Base-by-base conservation (phyloP, 2,888 invertebrate genomes). In the Pherbina coryleti region DNA sequence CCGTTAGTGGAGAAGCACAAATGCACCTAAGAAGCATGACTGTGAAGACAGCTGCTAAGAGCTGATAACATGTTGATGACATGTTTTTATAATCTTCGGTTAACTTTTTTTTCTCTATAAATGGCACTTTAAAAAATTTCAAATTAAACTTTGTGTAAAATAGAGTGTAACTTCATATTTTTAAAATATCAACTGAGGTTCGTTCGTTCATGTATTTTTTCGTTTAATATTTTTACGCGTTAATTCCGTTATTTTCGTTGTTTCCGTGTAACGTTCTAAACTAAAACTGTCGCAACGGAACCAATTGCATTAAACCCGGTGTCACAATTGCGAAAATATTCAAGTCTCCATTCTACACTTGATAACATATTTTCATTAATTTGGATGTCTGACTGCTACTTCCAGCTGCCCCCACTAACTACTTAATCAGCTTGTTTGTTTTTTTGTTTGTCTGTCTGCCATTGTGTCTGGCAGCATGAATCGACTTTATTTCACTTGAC, bases 181-280 rank as follows among this genome's bases (percentile, higher is more conserved):
- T n/a, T 44, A 3, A n/a, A 7, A 5, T 66, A 44, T 44, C 11
- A 22, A 49, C 25, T 14, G 11, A 3, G 2, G 4, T 28, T 60
- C 19, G 31, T 34, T 72, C 49, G 22, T 34, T 34, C 44, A 3
- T 19, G 19, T 22, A 28, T 5, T 67, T 31, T 49, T n/a, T 37
- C 31, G 31, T 51, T 72, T 53, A 5, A 55, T 66, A n/a, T 73
- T 37, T 19, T 19, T 5, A 22, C 8, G 14, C 17, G 7, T 22
- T 28, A 14, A 17, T 57, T 66, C 49, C 55, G 17, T 34, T 31
- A 11, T 75, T 25, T 49, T 25, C 55, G 80, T 67, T 83, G 82
- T 82, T 82, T 85, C 84, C 85, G 82, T 82, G 82, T 57, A 79
- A 80, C 78, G 81, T 77, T 75, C 82, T 85, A 85, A 85, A 82